phyloP scores from a whole-genome alignment of 1,140 invertebrate genomes.

The Leptinotarsa lineolata region DNA sequence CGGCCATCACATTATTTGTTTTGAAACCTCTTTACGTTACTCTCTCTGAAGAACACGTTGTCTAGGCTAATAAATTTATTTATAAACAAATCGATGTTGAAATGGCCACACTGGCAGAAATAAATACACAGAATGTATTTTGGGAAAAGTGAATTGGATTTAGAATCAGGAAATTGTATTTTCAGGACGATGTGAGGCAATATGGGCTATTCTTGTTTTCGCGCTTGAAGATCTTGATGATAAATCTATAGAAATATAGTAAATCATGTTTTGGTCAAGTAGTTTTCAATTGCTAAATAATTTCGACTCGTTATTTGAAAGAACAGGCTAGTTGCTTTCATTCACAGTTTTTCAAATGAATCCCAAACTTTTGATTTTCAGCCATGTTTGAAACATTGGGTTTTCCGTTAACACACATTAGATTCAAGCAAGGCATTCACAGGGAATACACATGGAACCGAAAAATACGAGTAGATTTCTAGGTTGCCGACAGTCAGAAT shows the following conservation, averaged over 20 bases:
- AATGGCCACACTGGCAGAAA: not conserved
- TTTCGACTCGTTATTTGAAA: no score
- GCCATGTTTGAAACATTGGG: no score
- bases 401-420: no score
- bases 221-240: not conserved
- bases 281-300: no score
- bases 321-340: no score
- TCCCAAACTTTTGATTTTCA: no score
- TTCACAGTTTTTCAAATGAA: no score
- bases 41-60: constrained; percentile 1
- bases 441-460: no score
- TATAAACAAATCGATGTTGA: not conserved
- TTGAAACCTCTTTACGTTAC: not conserved
- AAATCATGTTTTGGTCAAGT: not conserved
- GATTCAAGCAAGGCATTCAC: no score
- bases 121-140: not conserved
- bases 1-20: not conserved
- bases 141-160: not conserved
- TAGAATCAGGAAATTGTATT: constrained; percentile 4
- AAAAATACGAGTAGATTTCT: no score
- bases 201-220: not conserved
- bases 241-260: not conserved
- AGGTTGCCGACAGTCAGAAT: no score
- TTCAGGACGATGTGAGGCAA: not conserved
- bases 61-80: constrained; percentile 5